phyloP scores from a whole-genome alignment of 2,113 vertebrate genomes.

The Muscicapa adusta region DNA sequence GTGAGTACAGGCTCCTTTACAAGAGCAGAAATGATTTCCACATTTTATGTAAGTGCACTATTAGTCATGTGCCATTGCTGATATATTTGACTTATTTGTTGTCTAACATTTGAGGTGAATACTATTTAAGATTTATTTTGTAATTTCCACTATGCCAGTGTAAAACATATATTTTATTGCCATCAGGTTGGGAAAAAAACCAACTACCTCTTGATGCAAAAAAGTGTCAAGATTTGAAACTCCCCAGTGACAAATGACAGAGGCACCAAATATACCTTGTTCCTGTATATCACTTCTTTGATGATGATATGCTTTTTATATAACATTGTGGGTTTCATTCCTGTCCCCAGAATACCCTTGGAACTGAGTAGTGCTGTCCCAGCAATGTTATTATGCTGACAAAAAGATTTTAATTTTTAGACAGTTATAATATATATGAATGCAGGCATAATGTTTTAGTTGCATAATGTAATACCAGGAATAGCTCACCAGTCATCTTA shows the following conservation, averaged over 20 bases:
- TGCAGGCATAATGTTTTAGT: constrained; percentile 29
- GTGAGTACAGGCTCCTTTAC: constrained; percentile 23
- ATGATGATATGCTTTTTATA: constrained; percentile 44
- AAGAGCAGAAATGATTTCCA: constrained; percentile 38
- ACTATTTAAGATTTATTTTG: constrained; percentile 67
- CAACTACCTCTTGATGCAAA: constrained; percentile 51
- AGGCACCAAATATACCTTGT: neutral
- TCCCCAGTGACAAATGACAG: constrained; percentile 57
- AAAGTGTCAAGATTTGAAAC: constrained; percentile 59
- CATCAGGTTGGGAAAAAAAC: constrained; percentile 59
- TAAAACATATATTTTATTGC: constrained; percentile 48
- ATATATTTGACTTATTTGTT: constrained; percentile 60
- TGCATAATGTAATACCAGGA: constrained; percentile 26
- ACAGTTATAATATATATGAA: constrained; percentile 31
- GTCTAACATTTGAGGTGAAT: constrained; percentile 48
- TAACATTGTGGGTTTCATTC: constrained; percentile 56
- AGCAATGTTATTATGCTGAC: constrained; percentile 16
- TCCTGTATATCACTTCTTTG: constrained; percentile 37
- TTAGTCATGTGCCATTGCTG: constrained; percentile 50
- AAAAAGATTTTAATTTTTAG: constrained; percentile 41
- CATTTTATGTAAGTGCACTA: constrained; percentile 4
- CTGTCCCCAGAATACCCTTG: constrained; percentile 50
- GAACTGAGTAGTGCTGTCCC: constrained; percentile 33
- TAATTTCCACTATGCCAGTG: constrained; percentile 59
- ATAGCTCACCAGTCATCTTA: constrained; percentile 37